Base-by-base conservation (phyloP, 2,113 vertebrate genomes). In the Vidua chalybeata region DNA sequence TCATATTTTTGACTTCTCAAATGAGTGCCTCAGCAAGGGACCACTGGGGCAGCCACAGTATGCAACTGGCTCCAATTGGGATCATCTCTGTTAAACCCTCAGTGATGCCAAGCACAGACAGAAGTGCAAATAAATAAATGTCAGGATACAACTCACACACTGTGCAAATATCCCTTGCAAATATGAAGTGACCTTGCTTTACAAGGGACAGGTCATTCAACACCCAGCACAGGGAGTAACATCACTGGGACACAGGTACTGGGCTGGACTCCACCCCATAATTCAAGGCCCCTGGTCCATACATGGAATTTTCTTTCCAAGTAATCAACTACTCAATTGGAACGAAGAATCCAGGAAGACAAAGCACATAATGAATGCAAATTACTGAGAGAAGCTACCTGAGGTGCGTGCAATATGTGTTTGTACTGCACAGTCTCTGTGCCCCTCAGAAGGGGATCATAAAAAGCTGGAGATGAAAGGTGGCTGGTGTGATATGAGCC, bases 1-100 rank as follows among this genome's bases (percentile, higher is more conserved):
- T 90, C 59, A 19, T 43, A 81, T 75, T 89, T 96, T 87, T 72
- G 31, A 59, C 59, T 92, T 84, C 59, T 88, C 41, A 74, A 49
- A 80, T 82, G 88, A 95, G 81, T 68, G 89, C 75, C 93, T 97
- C 41, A 5, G 84, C 27, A 26, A 94, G 85, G 22, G 7, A 88
- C 75, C 28, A 63, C 71, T 56, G 79, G 31, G 49, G 93, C 89
- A 94, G 72, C 46, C 75, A 95, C 72, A 94, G 71, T 62, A 84
- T 68, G 55, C 75, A 95, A 96, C 96, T 61, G 67, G 61, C 51
- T 73, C 87, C 89, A 73, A 1, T 5, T 11, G 84, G 84, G 69
- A 89, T 85, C 26, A 91, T 79, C 35, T 93, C 77, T 88, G 79
- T 89, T 91, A 96, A 96, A 90, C 41, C 78, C 63, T 68, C 66